Evolutionary conservation across 2,888 invertebrate species (phyloP).

Genomic region (Neoscelio sp.): DNA sequence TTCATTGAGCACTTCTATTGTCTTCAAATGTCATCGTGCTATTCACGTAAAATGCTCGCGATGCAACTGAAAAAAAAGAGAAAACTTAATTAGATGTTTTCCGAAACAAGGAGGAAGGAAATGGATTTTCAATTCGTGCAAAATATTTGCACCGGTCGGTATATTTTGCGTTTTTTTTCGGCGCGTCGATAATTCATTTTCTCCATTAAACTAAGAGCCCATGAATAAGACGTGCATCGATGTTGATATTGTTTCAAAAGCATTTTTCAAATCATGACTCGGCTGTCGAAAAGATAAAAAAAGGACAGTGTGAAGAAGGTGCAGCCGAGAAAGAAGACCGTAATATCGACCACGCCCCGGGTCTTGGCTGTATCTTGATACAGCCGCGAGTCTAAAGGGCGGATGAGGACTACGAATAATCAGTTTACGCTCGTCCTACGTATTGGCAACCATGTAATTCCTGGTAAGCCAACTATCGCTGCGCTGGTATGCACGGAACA

Average conservation of each 20-base stretch:
- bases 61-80: not conserved
- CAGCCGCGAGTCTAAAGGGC: conserved; percentile 58
- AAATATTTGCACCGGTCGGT: not conserved
- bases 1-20: conserved; percentile 12
- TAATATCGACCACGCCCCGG: conserved; percentile 61
- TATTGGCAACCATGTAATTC: conserved; percentile 66
- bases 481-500: conserved; percentile 61
- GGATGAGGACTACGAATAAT: conserved; percentile 68
- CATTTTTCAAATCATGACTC: conserved; percentile 42
- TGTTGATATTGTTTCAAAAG: conserved; percentile 22
- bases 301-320: conserved; percentile 38
- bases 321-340: conserved; percentile 30
- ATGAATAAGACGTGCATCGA: not conserved
- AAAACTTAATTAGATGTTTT: conserved; percentile 8
- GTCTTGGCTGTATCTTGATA: conserved; percentile 62
- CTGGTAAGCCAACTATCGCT: conserved; percentile 65
- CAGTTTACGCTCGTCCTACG: conserved; percentile 68
- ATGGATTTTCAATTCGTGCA: too few relatives aligned
- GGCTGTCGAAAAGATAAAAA: conserved; percentile 15
- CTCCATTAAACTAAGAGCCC: not conserved
- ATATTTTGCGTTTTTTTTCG: not conserved
- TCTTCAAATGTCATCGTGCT: not conserved
- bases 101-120: too few relatives aligned
- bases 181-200: not conserved
- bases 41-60: not conserved